These are phyloP conservation scores for Noctuana brunneofusca DNA, from an alignment of 2,888 invertebrate genomes.

Conservation along the genomic window DNA sequence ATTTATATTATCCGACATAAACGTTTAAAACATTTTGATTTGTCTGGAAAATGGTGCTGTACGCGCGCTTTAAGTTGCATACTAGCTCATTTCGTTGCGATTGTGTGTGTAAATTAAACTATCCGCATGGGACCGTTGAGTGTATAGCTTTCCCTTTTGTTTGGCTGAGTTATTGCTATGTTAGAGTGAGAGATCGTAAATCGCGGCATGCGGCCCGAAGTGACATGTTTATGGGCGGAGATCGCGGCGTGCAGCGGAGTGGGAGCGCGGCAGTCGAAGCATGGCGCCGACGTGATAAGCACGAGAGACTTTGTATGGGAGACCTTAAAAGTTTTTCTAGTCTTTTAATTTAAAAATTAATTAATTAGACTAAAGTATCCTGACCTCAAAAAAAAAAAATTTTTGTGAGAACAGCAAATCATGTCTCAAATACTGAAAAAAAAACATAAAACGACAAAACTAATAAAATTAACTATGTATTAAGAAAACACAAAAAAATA, in stretches of 20 bases:
- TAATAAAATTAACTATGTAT: too few species aligned
- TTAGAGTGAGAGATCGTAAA: constrained; percentile 82
- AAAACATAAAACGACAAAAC: too few species aligned
- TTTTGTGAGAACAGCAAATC: too few species aligned
- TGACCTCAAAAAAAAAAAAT: too few species aligned
- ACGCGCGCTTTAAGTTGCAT: constrained; percentile 64
- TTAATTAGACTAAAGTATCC: too few species aligned
- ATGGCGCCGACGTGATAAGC: constrained; percentile 66
- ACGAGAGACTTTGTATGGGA: not conserved
- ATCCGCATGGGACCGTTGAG: constrained; percentile 81
- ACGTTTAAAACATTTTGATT: not conserved
- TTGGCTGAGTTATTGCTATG: constrained; percentile 77
- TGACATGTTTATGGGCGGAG: constrained; percentile 83
- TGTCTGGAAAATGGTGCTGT: constrained; percentile 53
- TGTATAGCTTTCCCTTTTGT: constrained; percentile 83
- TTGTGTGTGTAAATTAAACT: constrained; percentile 82
- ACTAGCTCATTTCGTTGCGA: constrained; percentile 74
- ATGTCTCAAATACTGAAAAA: too few species aligned
- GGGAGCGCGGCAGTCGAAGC: constrained; percentile 75
- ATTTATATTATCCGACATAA: not conserved
- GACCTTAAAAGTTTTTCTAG: not conserved
- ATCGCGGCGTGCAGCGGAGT: constrained; percentile 48
- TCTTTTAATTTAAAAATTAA: not conserved
- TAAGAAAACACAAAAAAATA: too few species aligned
- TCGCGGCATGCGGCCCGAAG: constrained; percentile 71